phyloP scores from a whole-genome alignment of 2,888 invertebrate genomes.

The Leuctra nigra region DNA sequence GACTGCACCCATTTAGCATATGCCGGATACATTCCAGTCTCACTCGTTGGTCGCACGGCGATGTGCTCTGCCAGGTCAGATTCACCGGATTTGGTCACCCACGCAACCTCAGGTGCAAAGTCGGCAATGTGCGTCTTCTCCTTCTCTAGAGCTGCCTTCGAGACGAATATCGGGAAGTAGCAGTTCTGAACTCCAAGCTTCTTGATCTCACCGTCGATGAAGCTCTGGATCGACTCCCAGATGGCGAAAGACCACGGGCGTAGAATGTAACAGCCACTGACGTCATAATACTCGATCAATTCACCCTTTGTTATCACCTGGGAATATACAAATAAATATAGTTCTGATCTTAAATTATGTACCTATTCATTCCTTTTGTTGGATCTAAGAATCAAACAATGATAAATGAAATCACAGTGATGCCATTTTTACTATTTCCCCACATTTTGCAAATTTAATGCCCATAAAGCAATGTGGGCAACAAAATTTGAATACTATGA shows the following conservation, averaged over 20 bases:
- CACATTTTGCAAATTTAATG: no score
- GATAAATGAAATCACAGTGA: no score
- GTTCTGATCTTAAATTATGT: no score
- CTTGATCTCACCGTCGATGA: slow-evolving; percentile 81
- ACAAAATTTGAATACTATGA: no score
- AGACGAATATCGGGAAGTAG: slow-evolving; percentile 98
- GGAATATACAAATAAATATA: no score
- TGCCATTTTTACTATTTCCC: no score
- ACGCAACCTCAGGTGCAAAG: slow-evolving; percentile 96
- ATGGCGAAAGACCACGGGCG: slow-evolving; percentile 95
- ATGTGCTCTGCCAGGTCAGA: slow-evolving; percentile 95
- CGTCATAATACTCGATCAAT: slow-evolving; percentile 99
- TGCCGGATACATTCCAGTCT: slow-evolving; percentile 99
- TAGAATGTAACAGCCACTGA: slow-evolving; percentile 97
- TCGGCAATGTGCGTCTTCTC: slow-evolving; percentile 97
- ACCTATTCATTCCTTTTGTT: no score
- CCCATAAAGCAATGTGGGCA: no score
- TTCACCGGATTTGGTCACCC: slow-evolving; percentile 91
- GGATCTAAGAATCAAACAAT: no score
- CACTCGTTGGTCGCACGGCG: slow-evolving; percentile 96
- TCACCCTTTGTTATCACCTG: slow-evolving; percentile 80
- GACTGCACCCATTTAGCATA: slow-evolving; percentile 99
- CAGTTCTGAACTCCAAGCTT: slow-evolving; percentile 92
- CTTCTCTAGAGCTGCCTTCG: slow-evolving; percentile 79
- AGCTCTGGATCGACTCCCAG: slow-evolving; percentile 84